Evolutionary conservation across 2,888 invertebrate species (phyloP), one percentile per base, ranked within the genome.

Genomic region (Lasioglossum oenotherae): DNA sequence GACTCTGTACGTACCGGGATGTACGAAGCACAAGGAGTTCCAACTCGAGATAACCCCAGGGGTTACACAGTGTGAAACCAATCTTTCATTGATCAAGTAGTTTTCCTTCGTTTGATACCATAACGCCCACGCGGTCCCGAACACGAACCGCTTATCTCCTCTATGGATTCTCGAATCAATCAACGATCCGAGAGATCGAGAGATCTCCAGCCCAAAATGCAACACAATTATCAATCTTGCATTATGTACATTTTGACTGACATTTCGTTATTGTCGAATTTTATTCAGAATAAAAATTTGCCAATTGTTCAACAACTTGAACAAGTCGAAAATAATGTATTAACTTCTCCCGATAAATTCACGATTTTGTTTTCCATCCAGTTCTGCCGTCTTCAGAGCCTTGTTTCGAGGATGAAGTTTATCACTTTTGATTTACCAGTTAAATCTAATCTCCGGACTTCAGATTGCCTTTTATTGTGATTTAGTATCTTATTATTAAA

Each of bases 51-150:
- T 84, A 84, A 84, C 83, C 84, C n/a, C 72, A n/a, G 71, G 46
- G 78, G 49, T 71, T 31, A 46, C 35, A 53, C 31, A n/a, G 35
- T 14, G 14, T 60, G 44, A 77, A 27, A 69, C 46, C 82, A 27
- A 71, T 81, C 81, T 76, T 71, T 82, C 77, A 74, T 57, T 31
- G 46, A 78, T 74, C 82, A 19, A 74, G 74, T 82, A 82, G n/a
- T 78, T 84, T 84, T 84, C 82, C 84, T 78, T 60, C 69, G 38
- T 3, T 12, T 10, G 12, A 69, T 35, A 35, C 12, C 10, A 8
- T 53, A 3, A 69, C 69, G 38, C 69, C 38, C 38, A 69, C 38
- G 38, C 23, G 23, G 12, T 38, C 35, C 38, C 69, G 1, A 10
- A 12, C 38, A 38, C 38, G 23, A 38, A 41, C 23, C 69, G 38